A percentile compares a stretch with the other conserved stretches of the same genome.
Conservation (phyloP, 2,888 invertebrate genomes). For the Tiphia femorata region DNA sequence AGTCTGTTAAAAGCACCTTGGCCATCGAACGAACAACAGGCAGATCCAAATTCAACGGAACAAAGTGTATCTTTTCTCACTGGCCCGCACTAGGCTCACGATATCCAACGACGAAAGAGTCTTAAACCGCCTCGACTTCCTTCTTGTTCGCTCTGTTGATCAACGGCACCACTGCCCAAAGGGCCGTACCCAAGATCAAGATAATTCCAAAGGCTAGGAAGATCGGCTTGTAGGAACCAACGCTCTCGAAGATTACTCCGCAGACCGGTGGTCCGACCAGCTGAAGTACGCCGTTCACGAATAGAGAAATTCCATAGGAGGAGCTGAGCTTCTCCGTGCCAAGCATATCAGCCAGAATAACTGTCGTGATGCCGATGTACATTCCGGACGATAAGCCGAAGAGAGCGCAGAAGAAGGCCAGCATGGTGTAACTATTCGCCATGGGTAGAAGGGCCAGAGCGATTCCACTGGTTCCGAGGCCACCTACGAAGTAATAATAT, state of each 20-base stretch:
- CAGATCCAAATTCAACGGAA: not conserved
- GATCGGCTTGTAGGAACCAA: constrained; percentile 78
- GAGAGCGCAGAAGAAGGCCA: constrained; percentile 79
- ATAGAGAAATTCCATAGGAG: constrained; percentile 87
- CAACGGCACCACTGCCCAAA: constrained; percentile 83
- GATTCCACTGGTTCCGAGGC: constrained; percentile 82
- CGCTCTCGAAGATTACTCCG: constrained; percentile 78
- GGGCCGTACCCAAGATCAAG: constrained; percentile 78
- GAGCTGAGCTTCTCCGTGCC: constrained; percentile 86
- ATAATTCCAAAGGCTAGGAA: constrained; percentile 82
- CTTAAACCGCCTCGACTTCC: constrained; percentile 51
- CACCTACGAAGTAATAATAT: constrained; percentile 85
- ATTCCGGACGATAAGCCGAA: constrained; percentile 88
- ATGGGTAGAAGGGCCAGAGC: constrained; percentile 80
- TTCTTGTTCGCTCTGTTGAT: constrained; percentile 71
- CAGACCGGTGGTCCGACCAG: constrained; percentile 85
- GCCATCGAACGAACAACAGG: too few species aligned
- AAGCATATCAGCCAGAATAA: constrained; percentile 88
- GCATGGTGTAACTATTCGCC: constrained; percentile 75
- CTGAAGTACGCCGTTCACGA: constrained; percentile 87
- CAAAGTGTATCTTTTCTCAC: not conserved
- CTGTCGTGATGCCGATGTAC: constrained; percentile 89
- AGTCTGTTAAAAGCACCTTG: too few species aligned
- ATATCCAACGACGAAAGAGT: not conserved
- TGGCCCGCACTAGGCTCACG: not conserved